Base-by-base conservation (phyloP, 2,797 vertebrate species). In the Catostomus latipinnis region DNA sequence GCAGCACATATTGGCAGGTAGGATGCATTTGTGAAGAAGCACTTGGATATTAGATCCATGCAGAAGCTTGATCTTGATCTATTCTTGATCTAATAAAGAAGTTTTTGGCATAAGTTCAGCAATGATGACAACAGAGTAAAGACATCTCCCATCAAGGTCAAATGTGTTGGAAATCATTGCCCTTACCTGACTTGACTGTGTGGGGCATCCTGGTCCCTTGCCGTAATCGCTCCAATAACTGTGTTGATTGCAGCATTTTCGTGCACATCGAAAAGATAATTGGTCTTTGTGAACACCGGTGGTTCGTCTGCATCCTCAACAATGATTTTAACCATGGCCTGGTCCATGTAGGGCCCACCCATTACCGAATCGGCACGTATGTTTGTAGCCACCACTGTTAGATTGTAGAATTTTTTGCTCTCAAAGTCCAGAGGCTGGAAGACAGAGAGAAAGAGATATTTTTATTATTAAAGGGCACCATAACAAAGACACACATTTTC, bases 301-400 rank as follows among this genome's bases (percentile, higher is more conserved):
- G 98, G 96, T 81, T 99, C 98, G 0, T 99, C 98, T 0, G 97
- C 91, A 16, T 99, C 98, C 78, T 98, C 97, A 6, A 99, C 94
- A 0, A 93, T 89, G 0, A 99, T 92, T 92, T 98, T 98, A 1
- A 99, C 93, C 0, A 96, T 98, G 0, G 98, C 96, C 0, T 96
- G 97, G 83, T 99, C 98, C 91, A 97, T 98, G 90, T 97, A 99
- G 18, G 97, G 97, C 0, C 93, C 95, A 13, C 94, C 92, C 6
- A 91, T 88, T 74, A 92, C 90, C 87, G 95, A 96, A 90, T 97
- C 96, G 0, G 91, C 91, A 14, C 94, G 94, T 14, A 96, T 45
- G 85, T 99, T 99, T 90, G 94, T 93, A 52, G 97, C 97, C 88
- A 99, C 97, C 49, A 98, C 94, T 82, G 96, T 98, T 85, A 99